A percentile compares a stretch with the other conserved stretches of the same genome.
Conservation (phyloP, 1,140 invertebrate species). For the Philopotamus ludificatus region DNA sequence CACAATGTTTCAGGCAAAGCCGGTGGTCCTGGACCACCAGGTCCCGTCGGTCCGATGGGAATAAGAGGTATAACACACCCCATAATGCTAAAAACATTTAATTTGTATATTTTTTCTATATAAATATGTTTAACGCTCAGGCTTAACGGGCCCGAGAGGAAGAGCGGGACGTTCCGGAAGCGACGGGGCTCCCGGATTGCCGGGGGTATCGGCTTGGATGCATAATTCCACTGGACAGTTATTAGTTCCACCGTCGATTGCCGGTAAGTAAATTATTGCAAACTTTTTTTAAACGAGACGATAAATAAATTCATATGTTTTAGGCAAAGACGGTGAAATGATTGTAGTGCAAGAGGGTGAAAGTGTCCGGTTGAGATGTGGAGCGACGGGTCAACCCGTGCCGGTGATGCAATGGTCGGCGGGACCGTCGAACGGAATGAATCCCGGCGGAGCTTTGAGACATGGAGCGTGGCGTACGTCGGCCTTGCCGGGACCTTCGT, state of each 20-base stretch:
- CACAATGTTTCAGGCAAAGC: slow-evolving; percentile 48
- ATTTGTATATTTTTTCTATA: background rate
- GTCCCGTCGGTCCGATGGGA: slow-evolving; percentile 61
- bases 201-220: slow-evolving; percentile 73
- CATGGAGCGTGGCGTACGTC: slow-evolving; percentile 59
- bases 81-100: slow-evolving; percentile 14
- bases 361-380: slow-evolving; percentile 74
- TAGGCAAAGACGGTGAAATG: slow-evolving; percentile 42
- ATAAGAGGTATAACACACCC: slow-evolving; percentile 45
- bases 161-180: slow-evolving; percentile 66
- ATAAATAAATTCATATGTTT: background rate
- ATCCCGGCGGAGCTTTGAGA: slow-evolving; percentile 47
- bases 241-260: slow-evolving; percentile 77
- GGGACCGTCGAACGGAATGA: slow-evolving; percentile 63
- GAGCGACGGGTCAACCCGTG: slow-evolving; percentile 70
- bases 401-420: slow-evolving; percentile 76
- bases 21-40: slow-evolving; percentile 58
- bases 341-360: slow-evolving; percentile 56
- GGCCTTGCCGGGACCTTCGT: slow-evolving; percentile 66
- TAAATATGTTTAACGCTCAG: slow-evolving; percentile 45
- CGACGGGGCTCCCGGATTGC: slow-evolving; percentile 67
- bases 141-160: slow-evolving; percentile 68
- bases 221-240: slow-evolving; percentile 66
- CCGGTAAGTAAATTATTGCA: slow-evolving; percentile 54
- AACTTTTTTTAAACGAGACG: background rate